These are phyloP conservation scores for Dasyurus viverrinus DNA, from an alignment of 2,113 vertebrate genomes.

Conservation along the genomic window DNA sequence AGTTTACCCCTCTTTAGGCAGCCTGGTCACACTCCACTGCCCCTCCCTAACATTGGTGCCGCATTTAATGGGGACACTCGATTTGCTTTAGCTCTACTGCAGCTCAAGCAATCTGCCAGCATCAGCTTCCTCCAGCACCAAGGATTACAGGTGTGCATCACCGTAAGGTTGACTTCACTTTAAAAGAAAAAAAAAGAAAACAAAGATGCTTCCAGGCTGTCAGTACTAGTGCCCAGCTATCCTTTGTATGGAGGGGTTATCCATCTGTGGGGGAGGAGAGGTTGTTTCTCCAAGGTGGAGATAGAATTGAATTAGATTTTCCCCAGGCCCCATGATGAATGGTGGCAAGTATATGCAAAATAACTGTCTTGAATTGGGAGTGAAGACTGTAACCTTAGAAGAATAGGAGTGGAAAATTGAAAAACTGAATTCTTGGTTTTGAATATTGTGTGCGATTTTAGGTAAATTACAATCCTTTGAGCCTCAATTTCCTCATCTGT, in stretches of 20 bases:
- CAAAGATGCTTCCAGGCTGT: background rate
- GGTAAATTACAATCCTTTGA: background rate
- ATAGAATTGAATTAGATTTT: background rate
- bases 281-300: background rate
- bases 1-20: background rate
- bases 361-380: background rate
- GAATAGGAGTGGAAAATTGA: background rate
- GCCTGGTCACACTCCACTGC: background rate
- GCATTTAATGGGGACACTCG: background rate
- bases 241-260: background rate
- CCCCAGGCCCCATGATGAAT: background rate
- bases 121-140: background rate
- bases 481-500: background rate
- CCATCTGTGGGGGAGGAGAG: background rate
- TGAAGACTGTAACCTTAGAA: background rate
- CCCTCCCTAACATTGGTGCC: background rate
- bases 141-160: background rate
- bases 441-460: background rate
- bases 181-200: background rate
- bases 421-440: background rate
- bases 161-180: background rate
- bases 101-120: background rate
- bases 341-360: background rate
- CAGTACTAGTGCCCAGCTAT: background rate
- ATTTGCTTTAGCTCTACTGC: background rate